Conservation (phyloP, 2,888 invertebrate genomes). For the Erpobdella octoculata region DNA sequence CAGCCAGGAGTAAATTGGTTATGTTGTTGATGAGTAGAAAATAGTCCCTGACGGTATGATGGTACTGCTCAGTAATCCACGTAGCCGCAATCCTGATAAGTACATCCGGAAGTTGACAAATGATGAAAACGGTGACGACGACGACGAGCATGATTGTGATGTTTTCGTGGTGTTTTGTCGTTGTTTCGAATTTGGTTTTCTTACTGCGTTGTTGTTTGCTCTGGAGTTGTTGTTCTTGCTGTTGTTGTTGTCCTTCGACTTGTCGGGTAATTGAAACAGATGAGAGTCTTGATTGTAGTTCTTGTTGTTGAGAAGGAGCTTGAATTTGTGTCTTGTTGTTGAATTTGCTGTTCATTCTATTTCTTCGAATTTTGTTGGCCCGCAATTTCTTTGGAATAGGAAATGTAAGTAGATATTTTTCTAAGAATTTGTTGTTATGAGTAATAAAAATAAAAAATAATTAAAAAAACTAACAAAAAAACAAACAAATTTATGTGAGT, state of each 20-base stretch:
- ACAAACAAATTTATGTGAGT: too few relatives aligned
- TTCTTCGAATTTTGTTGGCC: neutral
- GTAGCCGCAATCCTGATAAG: conserved; percentile 30
- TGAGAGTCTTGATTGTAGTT: neutral
- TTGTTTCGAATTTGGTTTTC: conserved; percentile 17
- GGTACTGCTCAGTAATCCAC: neutral
- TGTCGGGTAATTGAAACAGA: too few relatives aligned
- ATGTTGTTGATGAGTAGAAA: conserved; percentile 29
- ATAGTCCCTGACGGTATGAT: conserved; percentile 18
- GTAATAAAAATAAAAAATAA: neutral
- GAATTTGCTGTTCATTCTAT: conserved; percentile 4
- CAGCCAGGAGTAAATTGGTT: conserved; percentile 34
- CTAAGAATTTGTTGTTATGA: neutral
- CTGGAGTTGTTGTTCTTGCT: neutral
- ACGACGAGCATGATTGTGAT: conserved; percentile 34
- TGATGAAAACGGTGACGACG: conserved; percentile 35
- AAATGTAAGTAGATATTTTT: neutral
- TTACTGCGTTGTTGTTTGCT: conserved; percentile 22
- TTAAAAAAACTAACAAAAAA: too few relatives aligned
- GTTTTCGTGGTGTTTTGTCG: conserved; percentile 33
- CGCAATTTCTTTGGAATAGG: neutral
- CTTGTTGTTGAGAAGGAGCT: neutral
- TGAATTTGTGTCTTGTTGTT: conserved; percentile 6
- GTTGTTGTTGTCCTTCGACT: conserved; percentile 9
- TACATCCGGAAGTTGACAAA: conserved; percentile 34